Conservation (phyloP, 2,888 invertebrate genomes). For the Stegophylla sp. region DNA sequence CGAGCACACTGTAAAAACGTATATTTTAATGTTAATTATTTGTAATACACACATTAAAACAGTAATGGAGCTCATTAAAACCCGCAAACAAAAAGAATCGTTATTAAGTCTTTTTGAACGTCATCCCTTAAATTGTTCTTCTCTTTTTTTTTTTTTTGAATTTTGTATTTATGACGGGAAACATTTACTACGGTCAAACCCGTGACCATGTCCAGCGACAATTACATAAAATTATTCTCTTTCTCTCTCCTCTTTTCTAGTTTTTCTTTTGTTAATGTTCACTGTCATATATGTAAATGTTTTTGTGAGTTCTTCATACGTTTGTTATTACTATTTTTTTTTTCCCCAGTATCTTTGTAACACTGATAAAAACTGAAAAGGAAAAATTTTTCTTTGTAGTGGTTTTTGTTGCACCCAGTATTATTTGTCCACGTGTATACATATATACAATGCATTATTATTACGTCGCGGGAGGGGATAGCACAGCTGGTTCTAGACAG, state of each 20-base stretch:
- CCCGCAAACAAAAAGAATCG: not conserved
- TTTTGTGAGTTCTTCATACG: conserved; percentile 17
- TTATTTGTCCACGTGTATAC: not conserved
- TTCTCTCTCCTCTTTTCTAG: conserved; percentile 39
- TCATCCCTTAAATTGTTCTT: not conserved
- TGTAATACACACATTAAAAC: not conserved
- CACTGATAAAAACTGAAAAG: conserved; percentile 22
- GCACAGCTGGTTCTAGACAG: conserved; percentile 16
- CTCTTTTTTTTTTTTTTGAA: not conserved
- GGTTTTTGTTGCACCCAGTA: not conserved
- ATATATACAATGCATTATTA: not conserved
- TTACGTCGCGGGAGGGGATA: not conserved
- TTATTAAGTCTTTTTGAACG: conserved; percentile 3
- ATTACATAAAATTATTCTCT: conserved; percentile 23
- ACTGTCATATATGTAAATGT: conserved; percentile 35
- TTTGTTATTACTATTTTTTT: not conserved
- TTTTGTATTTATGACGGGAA: conserved; percentile 12
- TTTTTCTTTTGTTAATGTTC: conserved; percentile 34
- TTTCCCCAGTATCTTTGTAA: not conserved
- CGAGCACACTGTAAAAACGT: not conserved
- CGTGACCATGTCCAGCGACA: conserved; percentile 4
- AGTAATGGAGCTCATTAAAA: conserved; percentile 1
- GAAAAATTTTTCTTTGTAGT: not conserved
- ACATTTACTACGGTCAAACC: conserved; percentile 21
- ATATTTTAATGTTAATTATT: not conserved